These are phyloP conservation scores for Odontomachus brunneus DNA, from an alignment of 1,140 invertebrate species.

Conservation along the genomic window DNA sequence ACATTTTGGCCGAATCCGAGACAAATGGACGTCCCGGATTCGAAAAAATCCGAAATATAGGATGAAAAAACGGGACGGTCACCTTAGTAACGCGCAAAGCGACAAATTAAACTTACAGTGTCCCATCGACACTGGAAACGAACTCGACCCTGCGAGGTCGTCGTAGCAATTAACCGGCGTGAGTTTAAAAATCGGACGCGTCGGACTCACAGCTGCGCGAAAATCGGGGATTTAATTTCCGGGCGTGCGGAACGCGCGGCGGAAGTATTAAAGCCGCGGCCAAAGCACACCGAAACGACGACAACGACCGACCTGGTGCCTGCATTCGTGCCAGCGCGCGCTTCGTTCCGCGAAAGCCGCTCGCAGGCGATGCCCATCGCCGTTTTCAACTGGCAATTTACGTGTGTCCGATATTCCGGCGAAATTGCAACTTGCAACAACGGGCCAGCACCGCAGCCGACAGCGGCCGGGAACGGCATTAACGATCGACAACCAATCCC, in stretches of 20 bases:
- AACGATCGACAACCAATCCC: conserved; percentile 40
- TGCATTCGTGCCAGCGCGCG: background rate
- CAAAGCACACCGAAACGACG: conserved; percentile 2
- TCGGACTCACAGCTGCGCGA: conserved; percentile 31
- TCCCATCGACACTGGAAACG: no score
- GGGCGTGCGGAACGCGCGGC: background rate
- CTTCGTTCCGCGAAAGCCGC: background rate
- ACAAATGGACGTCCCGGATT: no score
- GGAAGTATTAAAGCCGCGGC: conserved; percentile 27
- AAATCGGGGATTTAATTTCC: conserved; percentile 51
- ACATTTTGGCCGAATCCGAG: no score
- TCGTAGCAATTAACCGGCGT: background rate
- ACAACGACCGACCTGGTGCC: background rate
- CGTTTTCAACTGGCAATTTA: conserved; percentile 24
- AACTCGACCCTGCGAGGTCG: background rate
- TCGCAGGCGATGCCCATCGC: no score
- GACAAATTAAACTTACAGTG: background rate
- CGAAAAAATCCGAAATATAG: no score
- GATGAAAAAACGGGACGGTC: no score
- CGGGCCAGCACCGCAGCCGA: background rate
- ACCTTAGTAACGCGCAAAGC: background rate
- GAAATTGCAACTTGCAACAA: conserved; percentile 53
- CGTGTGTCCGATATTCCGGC: conserved; percentile 23
- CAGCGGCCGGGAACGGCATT: conserved; percentile 36
- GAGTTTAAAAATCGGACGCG: background rate